These are phyloP conservation scores for Phallusia fumigata DNA, from an alignment of 23 tunicate species.

Conservation along the genomic window DNA sequence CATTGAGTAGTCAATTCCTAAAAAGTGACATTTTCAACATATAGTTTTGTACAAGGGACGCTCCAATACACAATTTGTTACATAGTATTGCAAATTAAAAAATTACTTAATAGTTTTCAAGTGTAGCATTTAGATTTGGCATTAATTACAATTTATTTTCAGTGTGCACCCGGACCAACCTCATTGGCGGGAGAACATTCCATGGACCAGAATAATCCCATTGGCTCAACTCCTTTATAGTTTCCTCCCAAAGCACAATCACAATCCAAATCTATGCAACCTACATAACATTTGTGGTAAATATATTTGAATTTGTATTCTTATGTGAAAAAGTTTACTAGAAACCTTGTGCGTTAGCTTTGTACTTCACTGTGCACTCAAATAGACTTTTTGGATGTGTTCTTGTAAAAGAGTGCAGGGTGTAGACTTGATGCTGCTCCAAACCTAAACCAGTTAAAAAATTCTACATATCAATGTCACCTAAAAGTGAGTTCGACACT, in stretches of 20 bases:
- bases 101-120: no score
- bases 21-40: no score
- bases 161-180: not conserved
- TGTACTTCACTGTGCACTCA: not conserved
- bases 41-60: no score
- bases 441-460: no score
- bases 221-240: slow-evolving; percentile 40
- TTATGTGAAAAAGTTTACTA: not conserved
- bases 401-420: not conserved
- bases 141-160: no score
- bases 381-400: not conserved
- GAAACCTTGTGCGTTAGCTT: not conserved
- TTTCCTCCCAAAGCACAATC: slow-evolving; percentile 30
- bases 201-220: slow-evolving; percentile 73
- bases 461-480: no score
- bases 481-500: no score
- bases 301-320: not conserved
- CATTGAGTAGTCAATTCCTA: no score
- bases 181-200: slow-evolving; percentile 7
- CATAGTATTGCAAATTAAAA: no score
- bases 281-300: not conserved
- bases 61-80: no score
- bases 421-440: not conserved
- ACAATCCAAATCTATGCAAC: not conserved
- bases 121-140: no score